Evolutionary conservation across 2,888 invertebrate species (phyloP).

Genomic region (Pandemis corylana): DNA sequence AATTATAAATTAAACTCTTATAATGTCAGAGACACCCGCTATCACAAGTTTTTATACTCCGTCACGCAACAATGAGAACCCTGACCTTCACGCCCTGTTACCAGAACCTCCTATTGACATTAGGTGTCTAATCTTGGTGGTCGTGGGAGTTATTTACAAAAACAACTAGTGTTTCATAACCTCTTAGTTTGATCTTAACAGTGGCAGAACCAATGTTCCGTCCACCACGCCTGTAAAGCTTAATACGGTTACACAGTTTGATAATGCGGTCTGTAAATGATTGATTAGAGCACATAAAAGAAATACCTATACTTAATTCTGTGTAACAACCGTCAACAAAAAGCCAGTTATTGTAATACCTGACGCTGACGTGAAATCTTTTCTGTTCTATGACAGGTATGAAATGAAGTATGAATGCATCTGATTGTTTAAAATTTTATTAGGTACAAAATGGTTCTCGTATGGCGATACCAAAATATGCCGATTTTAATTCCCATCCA

Average conservation of each 20-base stretch:
- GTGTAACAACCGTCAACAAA: no score
- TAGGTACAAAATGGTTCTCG: no score
- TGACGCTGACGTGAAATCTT: no score
- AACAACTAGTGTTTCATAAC: background rate
- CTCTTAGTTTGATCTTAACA: background rate
- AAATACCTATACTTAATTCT: no score
- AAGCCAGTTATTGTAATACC: no score
- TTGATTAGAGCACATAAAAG: background rate
- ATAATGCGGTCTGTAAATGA: background rate
- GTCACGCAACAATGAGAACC: background rate
- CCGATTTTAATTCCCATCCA: no score
- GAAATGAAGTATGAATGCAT: no score
- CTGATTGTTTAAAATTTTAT: no score
- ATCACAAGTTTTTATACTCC: background rate
- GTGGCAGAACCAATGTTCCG: background rate
- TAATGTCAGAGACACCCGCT: background rate
- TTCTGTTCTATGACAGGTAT: no score
- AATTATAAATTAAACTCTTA: no score
- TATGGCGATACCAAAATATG: no score
- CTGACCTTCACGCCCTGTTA: background rate
- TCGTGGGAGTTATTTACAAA: no score
- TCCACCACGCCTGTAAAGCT: background rate
- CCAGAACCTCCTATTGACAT: background rate
- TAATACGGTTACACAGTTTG: background rate
- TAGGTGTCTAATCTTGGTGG: background rate